These are phyloP conservation scores for Lacerta viridis DNA, from an alignment of 2,797 vertebrate genomes.

Conservation along the genomic window DNA sequence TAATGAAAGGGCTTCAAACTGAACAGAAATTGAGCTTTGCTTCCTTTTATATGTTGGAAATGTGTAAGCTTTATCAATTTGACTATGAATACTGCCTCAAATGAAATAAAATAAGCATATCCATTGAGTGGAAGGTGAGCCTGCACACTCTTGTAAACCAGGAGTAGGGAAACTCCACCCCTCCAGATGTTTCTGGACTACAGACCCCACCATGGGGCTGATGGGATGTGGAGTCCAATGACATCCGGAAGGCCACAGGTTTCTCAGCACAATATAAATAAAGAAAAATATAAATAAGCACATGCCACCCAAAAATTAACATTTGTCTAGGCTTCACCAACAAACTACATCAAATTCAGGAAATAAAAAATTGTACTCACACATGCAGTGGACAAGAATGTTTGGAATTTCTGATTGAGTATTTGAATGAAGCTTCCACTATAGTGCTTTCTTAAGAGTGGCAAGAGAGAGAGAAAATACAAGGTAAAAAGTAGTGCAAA, in stretches of 20 bases:
- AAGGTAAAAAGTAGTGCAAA: not conserved
- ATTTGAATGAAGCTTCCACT: not conserved
- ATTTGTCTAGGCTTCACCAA: not conserved
- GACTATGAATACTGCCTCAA: not conserved
- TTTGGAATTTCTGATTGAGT: not conserved
- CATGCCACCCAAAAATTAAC: not conserved
- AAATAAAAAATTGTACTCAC: conserved; percentile 8
- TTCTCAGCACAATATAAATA: too few species aligned
- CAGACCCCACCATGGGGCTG: too few species aligned
- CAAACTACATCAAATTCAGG: not conserved
- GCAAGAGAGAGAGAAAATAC: not conserved
- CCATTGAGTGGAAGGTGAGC: not conserved
- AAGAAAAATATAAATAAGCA: not conserved
- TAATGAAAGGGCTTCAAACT: not conserved
- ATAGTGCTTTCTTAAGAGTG: not conserved
- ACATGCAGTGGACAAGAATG: not conserved
- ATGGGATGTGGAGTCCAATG: too few species aligned
- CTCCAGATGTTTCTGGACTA: too few species aligned
- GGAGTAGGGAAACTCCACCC: too few species aligned
- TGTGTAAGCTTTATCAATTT: not conserved
- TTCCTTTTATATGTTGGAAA: not conserved
- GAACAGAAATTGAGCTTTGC: not conserved
- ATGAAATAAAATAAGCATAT: not conserved
- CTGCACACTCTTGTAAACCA: too few species aligned
- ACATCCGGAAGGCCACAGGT: too few species aligned